Base-by-base conservation (phyloP, 2,888 invertebrate genomes). In the Tryphoninae sp. region DNA sequence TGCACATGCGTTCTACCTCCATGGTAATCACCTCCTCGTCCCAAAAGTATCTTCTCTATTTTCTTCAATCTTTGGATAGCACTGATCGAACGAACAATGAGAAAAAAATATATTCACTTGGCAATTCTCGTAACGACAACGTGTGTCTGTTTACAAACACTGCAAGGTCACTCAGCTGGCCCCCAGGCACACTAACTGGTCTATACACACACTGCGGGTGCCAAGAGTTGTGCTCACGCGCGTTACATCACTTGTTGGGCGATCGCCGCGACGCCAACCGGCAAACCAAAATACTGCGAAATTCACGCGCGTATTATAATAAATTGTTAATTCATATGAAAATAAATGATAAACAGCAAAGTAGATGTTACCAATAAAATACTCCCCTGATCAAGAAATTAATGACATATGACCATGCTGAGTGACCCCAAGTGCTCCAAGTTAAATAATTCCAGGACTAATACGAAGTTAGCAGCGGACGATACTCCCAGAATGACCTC, bases 131-230 rank as follows among this genome's bases (percentile, higher is more conserved):
- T 80, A 85, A 86, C 88, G 92, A 92, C 93, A 94, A 94, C 94
- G 93, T 94, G 94, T 93, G 93, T 94, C 93, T 95, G 95, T 95
- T 95, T 95, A 95, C 95, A 95, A 95, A 95, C 94, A 95, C 92
- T 92, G 94, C 95, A 95, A 95, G 95, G 95, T 95, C 95, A 95
- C 93, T 92, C 93, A 91, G 92, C 89, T 89, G 89, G 88, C 88
- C 88, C 68, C 87, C 87, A 86, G 84, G 84, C 80, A 78, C 83
- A 78, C 84, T 85, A 81, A 80, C 82, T 79, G 81, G 72, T 80
- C 78, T 79, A 78, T 67, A 40, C 59, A 75, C 69, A 40, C 53
- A 82, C 84, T 83, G 82, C 77, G 81, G 69, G 65, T 51, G 78
- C 71, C 80, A 75, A 61, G 83, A 84, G 68, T 73, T 83, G 84